A percentile compares a stretch with the other conserved stretches of the same genome.
Conservation (phyloP, 2,888 invertebrate species). For the Drosophila lacicola region DNA sequence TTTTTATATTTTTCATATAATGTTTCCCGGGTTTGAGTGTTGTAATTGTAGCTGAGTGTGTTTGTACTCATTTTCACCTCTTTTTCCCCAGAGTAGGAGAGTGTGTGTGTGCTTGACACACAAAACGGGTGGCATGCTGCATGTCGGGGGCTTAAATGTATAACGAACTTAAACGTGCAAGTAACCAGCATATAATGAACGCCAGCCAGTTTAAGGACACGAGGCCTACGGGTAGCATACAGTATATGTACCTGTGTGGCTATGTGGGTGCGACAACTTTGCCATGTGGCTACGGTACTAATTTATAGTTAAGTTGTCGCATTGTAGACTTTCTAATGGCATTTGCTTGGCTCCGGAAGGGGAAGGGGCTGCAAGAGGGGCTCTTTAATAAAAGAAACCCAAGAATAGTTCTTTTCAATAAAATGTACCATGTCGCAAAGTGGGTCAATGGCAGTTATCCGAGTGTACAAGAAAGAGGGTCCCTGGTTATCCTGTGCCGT, state of each 20-base stretch:
- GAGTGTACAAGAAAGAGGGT: too few species aligned
- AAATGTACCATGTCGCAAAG: conserved; percentile 25
- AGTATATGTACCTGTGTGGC: conserved; percentile 7
- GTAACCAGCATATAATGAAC: conserved; percentile 78
- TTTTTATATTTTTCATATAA: conserved; percentile 1
- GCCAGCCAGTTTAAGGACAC: conserved; percentile 65
- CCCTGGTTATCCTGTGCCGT: not conserved
- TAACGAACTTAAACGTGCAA: conserved; percentile 80
- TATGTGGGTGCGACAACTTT: conserved; percentile 40
- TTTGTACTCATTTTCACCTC: conserved; percentile 78
- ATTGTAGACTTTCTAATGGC: conserved; percentile 65
- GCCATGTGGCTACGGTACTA: conserved; percentile 65
- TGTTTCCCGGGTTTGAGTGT: conserved; percentile 55
- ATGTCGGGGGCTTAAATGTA: conserved; percentile 61
- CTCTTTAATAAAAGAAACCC: conserved; percentile 5
- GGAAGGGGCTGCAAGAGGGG: not conserved
- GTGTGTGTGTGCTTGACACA: conserved; percentile 71
- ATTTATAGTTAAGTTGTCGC: conserved; percentile 67
- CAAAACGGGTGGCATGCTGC: conserved; percentile 59
- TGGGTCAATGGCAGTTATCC: conserved; percentile 54
- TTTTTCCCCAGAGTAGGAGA: conserved; percentile 38
- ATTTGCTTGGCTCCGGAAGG: conserved; percentile 3
- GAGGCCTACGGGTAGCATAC: conserved; percentile 59
- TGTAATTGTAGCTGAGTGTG: conserved; percentile 75
- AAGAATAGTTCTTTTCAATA: conserved; percentile 28